A percentile compares a stretch with the other conserved stretches of the same genome.
Evolutionary conservation across 2,113 vertebrate species (phyloP).

Genomic region (Acrocephalus kingi): DNA sequence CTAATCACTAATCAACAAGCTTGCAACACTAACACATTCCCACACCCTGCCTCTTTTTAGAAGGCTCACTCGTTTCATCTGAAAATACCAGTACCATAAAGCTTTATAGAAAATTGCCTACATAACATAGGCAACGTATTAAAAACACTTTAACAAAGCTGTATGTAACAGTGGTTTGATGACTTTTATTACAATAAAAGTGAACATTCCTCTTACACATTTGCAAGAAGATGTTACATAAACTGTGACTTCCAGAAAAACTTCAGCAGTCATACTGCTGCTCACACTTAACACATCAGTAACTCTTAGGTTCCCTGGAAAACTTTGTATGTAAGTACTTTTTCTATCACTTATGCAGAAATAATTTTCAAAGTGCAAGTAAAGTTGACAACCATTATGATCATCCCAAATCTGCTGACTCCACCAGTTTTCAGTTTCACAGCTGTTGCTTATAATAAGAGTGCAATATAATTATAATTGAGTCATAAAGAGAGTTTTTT

Average conservation of each 20-base stretch:
- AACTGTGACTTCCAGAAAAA: neutral
- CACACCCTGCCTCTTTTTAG: fast-evolving
- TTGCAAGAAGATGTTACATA: neutral
- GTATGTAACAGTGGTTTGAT: neutral
- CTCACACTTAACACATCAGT: neutral
- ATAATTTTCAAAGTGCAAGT: neutral
- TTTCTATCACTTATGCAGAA: neutral
- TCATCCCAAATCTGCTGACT: neutral
- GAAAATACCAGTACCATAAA: neutral
- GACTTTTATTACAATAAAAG: neutral
- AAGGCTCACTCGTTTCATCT: neutral
- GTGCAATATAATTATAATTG: neutral
- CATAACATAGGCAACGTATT: fast-evolving
- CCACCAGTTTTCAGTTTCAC: neutral
- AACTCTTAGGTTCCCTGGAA: neutral
- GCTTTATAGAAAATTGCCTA: neutral
- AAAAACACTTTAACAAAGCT: neutral
- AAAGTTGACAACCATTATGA: neutral
- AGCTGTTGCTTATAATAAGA: neutral
- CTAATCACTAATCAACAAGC: neutral
- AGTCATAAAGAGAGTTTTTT: neutral
- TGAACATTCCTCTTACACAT: neutral
- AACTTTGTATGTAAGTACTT: neutral
- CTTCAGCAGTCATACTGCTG: neutral
- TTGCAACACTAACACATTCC: neutral